Percentiles rank a stretch among this genome's conserved stretches.
phyloP scores from a whole-genome alignment of 1,140 invertebrate species.

The Hylaeus anthracinus region DNA sequence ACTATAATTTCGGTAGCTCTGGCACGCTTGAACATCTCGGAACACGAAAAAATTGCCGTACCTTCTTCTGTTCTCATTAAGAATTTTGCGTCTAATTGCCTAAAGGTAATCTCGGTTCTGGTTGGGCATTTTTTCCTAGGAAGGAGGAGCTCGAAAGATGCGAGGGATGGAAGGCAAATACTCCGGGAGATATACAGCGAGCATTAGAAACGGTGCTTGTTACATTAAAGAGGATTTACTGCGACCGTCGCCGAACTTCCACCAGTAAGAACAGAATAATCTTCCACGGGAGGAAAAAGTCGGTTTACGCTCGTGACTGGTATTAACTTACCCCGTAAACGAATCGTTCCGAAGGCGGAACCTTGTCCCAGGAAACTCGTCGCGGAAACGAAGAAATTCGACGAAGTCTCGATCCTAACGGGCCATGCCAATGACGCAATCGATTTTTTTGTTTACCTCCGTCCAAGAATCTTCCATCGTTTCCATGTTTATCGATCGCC shows the following conservation, averaged over 20 bases:
- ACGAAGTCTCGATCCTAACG: neutral
- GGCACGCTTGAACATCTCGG: no score
- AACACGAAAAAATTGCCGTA: no score
- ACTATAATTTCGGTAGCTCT: no score
- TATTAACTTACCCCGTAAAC: slow-evolving; percentile 2
- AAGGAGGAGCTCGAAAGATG: neutral
- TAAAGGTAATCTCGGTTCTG: neutral
- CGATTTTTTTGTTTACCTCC: neutral
- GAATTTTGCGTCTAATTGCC: neutral
- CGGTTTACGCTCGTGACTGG: neutral
- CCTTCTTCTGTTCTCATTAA: no score
- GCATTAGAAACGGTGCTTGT: neutral
- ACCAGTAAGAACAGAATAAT: neutral
- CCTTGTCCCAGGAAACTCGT: neutral
- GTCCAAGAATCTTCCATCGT: no score
- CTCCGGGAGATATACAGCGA: neutral
- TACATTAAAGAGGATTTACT: neutral
- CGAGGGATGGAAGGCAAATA: neutral
- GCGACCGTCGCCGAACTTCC: neutral
- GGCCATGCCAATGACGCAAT: neutral
- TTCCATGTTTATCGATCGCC: slow-evolving; percentile 15
- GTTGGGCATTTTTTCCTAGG: neutral
- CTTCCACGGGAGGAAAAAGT: neutral
- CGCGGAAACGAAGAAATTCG: neutral
- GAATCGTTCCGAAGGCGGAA: neutral